These are phyloP conservation scores for Ictidomys tridecemlineatus DNA, from an alignment of 2,113 vertebrate genomes.

Conservation along the genomic window DNA sequence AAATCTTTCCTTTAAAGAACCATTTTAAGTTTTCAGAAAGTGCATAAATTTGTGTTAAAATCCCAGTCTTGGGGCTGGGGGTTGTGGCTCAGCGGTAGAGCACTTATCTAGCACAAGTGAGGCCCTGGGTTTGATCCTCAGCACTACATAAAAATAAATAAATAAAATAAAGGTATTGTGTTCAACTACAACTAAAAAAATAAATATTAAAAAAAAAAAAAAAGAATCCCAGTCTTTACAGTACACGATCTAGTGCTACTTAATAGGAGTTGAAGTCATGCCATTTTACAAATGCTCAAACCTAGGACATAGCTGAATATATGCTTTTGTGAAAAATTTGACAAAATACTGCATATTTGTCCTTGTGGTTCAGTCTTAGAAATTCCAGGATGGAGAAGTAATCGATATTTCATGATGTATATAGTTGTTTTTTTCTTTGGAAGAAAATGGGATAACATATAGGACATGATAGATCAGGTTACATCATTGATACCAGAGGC, in stretches of 20 bases:
- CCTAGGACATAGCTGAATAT: background rate
- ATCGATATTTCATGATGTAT: background rate
- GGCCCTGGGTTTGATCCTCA: too few species aligned
- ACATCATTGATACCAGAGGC: background rate
- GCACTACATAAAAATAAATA: too few species aligned
- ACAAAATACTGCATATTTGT: background rate
- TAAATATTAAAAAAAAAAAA: too few species aligned
- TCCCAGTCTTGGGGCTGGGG: background rate
- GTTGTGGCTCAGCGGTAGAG: too few species aligned
- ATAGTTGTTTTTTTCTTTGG: constrained; percentile 49
- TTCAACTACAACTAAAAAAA: too few species aligned
- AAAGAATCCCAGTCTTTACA: background rate
- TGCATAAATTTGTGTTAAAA: background rate
- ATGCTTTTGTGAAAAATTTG: background rate
- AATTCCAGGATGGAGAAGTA: background rate
- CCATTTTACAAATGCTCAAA: constrained; percentile 8
- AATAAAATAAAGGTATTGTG: too few species aligned
- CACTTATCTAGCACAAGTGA: too few species aligned
- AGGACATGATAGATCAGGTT: background rate
- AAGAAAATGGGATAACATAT: background rate
- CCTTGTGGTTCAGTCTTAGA: background rate
- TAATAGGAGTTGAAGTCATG: background rate
- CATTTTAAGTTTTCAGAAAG: background rate
- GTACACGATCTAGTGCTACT: background rate
- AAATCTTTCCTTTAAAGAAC: background rate